These are phyloP conservation scores for Trimorus sp. DNA, from an alignment of 2,888 invertebrate species.

Conservation along the genomic window DNA sequence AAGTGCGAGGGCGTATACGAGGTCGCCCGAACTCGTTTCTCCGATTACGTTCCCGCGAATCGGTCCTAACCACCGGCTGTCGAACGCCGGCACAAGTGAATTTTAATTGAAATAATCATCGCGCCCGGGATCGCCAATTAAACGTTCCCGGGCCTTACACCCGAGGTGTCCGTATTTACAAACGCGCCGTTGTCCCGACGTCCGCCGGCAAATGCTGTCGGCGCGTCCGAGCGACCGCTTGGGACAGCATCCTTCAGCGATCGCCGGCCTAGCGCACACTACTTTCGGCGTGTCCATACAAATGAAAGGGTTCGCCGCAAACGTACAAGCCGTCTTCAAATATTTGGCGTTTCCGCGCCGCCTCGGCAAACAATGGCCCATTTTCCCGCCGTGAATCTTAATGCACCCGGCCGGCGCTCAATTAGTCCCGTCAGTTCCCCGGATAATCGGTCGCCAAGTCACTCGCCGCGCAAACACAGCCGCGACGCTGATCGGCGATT, in stretches of 20 bases:
- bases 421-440: too few relatives aligned
- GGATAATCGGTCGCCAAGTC: too few relatives aligned
- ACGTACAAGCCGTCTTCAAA: conserved; percentile 74
- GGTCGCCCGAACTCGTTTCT: conserved; percentile 74
- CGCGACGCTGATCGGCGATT: conserved; percentile 31
- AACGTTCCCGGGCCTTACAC: conserved; percentile 35
- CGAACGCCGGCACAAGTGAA: conserved; percentile 58
- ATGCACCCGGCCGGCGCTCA: too few relatives aligned
- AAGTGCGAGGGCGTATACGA: conserved; percentile 77
- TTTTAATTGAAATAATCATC: conserved; percentile 20
- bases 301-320: conserved; percentile 80
- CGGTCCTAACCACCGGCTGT: conserved; percentile 68
- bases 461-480: not conserved
- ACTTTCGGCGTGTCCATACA: conserved; percentile 79
- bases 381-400: too few relatives aligned
- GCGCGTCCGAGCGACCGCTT: conserved; percentile 67
- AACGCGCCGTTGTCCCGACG: conserved; percentile 69
- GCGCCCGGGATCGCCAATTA: conserved; percentile 17
- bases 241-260: conserved; percentile 73
- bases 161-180: conserved; percentile 72
- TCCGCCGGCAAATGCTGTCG: conserved; percentile 63
- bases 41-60: conserved; percentile 45
- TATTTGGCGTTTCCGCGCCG: conserved; percentile 79
- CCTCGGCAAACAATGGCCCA: too few relatives aligned
- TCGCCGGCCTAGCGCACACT: conserved; percentile 73